These are phyloP conservation scores for Xyrichtys novacula DNA, from an alignment of 2,797 vertebrate genomes.

Conservation along the genomic window DNA sequence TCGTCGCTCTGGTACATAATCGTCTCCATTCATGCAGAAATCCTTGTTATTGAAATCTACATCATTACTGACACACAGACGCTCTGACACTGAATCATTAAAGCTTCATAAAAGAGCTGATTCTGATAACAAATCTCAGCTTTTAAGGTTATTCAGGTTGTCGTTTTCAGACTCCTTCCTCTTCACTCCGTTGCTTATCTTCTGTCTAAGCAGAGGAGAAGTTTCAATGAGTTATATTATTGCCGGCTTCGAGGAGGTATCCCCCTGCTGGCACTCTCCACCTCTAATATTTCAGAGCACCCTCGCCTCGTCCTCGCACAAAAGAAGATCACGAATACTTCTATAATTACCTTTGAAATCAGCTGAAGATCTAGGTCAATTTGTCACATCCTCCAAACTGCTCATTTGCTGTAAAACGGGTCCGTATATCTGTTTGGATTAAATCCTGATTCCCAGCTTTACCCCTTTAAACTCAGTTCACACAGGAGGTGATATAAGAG, in stretches of 20 bases:
- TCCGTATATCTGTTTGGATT: slow-evolving; percentile 30
- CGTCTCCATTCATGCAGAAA: slow-evolving; percentile 34
- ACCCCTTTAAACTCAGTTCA: background rate
- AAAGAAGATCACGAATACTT: slow-evolving; percentile 62
- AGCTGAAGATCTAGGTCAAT: slow-evolving; percentile 34
- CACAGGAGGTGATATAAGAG: too few relatives aligned
- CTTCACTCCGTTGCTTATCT: slow-evolving; percentile 75
- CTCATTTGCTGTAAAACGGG: slow-evolving; percentile 35
- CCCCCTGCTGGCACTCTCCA: slow-evolving; percentile 62
- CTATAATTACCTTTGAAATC: slow-evolving; percentile 66
- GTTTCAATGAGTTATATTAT: slow-evolving; percentile 85
- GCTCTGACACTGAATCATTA: slow-evolving; percentile 61
- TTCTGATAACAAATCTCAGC: slow-evolving; percentile 61
- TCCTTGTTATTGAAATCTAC: slow-evolving; percentile 58
- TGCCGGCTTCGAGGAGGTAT: slow-evolving; percentile 65
- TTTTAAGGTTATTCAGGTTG: slow-evolving; percentile 66
- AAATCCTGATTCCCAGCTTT: slow-evolving; percentile 5
- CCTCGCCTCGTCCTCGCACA: slow-evolving; percentile 49
- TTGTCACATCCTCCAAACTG: slow-evolving; percentile 40
- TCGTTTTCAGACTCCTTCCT: slow-evolving; percentile 62
- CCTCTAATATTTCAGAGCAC: slow-evolving; percentile 75
- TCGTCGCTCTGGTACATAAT: slow-evolving; percentile 29
- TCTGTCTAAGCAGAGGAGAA: slow-evolving; percentile 68
- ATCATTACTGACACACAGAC: slow-evolving; percentile 12
- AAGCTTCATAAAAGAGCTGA: slow-evolving; percentile 46